Conservation (phyloP, 2,888 invertebrate genomes). For the Bombylius major region DNA sequence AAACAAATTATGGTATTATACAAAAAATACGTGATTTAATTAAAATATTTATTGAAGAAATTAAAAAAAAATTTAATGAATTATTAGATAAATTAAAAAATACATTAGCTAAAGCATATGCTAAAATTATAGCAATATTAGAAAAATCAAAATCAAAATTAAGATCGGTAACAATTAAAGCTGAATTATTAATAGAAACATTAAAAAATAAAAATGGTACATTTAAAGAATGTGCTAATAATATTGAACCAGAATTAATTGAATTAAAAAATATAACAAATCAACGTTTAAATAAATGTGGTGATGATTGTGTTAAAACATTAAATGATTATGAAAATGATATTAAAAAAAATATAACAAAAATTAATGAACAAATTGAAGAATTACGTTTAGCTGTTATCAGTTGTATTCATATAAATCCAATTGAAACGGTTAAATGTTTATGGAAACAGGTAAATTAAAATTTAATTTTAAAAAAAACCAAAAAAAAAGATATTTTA, state of each 20-base stretch:
- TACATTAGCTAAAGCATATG: not conserved
- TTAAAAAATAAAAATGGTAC: slow-evolving; percentile 1
- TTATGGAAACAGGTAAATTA: slow-evolving; percentile 1
- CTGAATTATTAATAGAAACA: not conserved
- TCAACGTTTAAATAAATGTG: slow-evolving; percentile 1
- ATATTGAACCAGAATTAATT: slow-evolving; percentile 1
- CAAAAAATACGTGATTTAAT: not conserved
- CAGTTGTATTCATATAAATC: slow-evolving; percentile 3
- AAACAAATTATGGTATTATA: not conserved
- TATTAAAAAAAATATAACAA: not conserved
- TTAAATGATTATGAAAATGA: not conserved
- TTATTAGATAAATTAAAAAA: not conserved
- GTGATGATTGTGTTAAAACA: not conserved
- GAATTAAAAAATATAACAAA: not conserved
- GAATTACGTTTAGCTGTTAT: not conserved
- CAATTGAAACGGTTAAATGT: slow-evolving; percentile 2
- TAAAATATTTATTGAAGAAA: not conserved
- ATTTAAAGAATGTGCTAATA: slow-evolving; percentile 1
- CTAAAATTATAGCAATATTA: not conserved
- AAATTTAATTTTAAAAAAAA: no score
- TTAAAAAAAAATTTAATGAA: not conserved
- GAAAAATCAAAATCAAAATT: not conserved
- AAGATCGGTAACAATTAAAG: not conserved
- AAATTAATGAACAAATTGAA: not conserved
- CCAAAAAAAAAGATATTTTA: no score